A percentile compares a stretch with the other conserved stretches of the same genome.
These are phyloP conservation scores for Puntigrus tetrazona DNA, from an alignment of 2,113 vertebrate genomes.

Conservation along the genomic window DNA sequence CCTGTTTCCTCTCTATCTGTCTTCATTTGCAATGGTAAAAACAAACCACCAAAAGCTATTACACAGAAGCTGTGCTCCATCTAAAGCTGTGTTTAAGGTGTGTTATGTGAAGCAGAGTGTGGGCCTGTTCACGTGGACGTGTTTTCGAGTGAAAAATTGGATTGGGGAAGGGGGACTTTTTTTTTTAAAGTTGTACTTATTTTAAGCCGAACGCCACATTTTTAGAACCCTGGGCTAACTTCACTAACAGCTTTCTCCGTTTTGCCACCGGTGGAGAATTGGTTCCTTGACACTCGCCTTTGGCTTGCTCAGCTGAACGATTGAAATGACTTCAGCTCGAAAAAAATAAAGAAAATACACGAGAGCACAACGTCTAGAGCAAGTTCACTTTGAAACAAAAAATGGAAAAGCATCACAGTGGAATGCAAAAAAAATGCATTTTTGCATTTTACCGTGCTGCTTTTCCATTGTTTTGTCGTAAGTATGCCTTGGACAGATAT, in stretches of 20 bases:
- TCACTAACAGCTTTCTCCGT: too few relatives aligned
- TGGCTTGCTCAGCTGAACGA: too few relatives aligned
- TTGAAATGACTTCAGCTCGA: too few relatives aligned
- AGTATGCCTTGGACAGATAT: neutral
- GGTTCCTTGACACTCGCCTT: too few relatives aligned
- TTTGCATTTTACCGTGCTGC: neutral
- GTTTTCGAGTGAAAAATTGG: neutral
- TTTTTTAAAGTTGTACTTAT: neutral
- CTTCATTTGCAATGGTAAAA: conserved; percentile 12
- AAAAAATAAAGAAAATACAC: too few relatives aligned
- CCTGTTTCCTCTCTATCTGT: conserved; percentile 24
- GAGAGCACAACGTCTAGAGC: neutral
- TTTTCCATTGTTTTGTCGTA: neutral
- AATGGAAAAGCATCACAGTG: neutral
- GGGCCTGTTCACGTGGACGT: neutral
- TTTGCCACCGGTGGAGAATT: too few relatives aligned
- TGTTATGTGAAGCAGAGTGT: neutral
- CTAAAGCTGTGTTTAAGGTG: neutral
- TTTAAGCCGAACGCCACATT: neutral
- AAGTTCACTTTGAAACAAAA: neutral
- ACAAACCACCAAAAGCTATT: neutral
- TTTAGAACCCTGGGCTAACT: too few relatives aligned
- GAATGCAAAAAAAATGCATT: neutral
- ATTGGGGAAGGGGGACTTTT: neutral
- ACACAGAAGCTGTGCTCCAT: neutral